phyloP scores from a whole-genome alignment of 2,113 vertebrate genomes.

The Cryptomyrus ogoouensis region DNA sequence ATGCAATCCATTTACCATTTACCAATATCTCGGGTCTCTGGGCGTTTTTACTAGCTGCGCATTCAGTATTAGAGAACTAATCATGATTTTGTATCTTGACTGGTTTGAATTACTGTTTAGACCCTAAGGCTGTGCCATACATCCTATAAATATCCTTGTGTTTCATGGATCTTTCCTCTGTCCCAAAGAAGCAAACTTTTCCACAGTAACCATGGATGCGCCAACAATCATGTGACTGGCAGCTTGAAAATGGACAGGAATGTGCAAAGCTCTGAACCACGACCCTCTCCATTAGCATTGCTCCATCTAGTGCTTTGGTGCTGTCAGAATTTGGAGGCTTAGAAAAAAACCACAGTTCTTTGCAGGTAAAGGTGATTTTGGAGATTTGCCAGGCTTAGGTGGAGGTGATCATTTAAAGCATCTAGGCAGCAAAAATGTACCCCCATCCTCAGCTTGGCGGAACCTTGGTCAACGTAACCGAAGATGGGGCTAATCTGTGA shows the following conservation, averaged over 20 bases:
- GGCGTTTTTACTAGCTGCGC: not conserved
- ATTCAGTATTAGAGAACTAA: not conserved
- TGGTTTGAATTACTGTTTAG: not conserved
- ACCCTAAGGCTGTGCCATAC: not conserved
- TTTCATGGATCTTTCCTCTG: not conserved
- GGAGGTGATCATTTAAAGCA: not conserved
- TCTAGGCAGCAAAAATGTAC: not conserved
- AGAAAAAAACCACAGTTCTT: not conserved
- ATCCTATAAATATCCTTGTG: not conserved
- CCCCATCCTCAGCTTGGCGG: not conserved
- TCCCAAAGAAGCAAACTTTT: not conserved
- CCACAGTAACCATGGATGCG: not conserved
- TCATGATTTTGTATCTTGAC: not conserved
- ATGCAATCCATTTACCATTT: too few relatives aligned
- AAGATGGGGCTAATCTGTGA: not conserved
- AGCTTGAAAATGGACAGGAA: not conserved
- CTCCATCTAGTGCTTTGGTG: not conserved
- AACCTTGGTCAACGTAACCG: not conserved
- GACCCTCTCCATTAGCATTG: not conserved
- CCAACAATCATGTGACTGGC: not conserved
- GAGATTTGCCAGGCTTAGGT: not conserved
- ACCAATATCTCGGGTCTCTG: not conserved
- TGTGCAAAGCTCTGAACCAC: not conserved
- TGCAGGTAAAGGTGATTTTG: not conserved
- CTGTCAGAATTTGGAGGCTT: not conserved